Percentiles rank a stretch among this genome's conserved stretches.
phyloP scores from a whole-genome alignment of 2,113 vertebrate genomes.

The Xiphophorus couchianus region DNA sequence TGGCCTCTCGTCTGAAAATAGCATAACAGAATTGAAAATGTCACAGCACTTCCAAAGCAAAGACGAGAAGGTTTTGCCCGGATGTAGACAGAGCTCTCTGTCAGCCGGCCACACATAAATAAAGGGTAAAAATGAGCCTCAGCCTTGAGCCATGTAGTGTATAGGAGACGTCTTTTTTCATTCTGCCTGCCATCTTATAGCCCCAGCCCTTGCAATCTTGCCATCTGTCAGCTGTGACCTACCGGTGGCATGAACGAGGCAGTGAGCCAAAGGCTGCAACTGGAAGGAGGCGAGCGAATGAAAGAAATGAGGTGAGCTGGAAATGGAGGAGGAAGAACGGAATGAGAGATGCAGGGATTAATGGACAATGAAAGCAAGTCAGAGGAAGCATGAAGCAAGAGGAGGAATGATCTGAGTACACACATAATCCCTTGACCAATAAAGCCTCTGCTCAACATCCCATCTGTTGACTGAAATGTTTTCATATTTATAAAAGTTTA shows the following conservation, averaged over 20 bases:
- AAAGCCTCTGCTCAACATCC: constrained; percentile 14
- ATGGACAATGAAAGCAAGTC: background rate
- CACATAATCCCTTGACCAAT: constrained; percentile 42
- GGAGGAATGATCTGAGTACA: constrained; percentile 11
- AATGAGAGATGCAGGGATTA: constrained; percentile 9
- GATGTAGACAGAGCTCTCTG: constrained; percentile 10
- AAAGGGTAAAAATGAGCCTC: constrained; percentile 46
- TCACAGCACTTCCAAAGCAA: constrained; percentile 18
- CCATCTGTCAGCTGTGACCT: constrained; percentile 63
- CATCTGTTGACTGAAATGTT: constrained; percentile 37
- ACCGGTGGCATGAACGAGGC: constrained; percentile 36
- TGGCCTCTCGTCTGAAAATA: constrained; percentile 13
- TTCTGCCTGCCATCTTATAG: constrained; percentile 42
- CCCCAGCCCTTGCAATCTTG: constrained; percentile 21
- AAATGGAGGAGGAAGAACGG: constrained; percentile 10
- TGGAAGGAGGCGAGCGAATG: background rate
- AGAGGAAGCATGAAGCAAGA: background rate
- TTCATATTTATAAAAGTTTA: constrained; percentile 29
- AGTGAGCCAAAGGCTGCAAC: constrained; percentile 28
- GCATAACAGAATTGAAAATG: constrained; percentile 33
- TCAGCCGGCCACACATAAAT: constrained; percentile 3
- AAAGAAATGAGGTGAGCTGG: background rate
- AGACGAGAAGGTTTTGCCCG: background rate
- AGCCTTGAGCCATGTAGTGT: constrained; percentile 40
- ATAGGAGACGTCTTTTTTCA: constrained; percentile 41